These are phyloP conservation scores for Plemyria rubiginata DNA, from an alignment of 2,888 invertebrate genomes.

Conservation along the genomic window DNA sequence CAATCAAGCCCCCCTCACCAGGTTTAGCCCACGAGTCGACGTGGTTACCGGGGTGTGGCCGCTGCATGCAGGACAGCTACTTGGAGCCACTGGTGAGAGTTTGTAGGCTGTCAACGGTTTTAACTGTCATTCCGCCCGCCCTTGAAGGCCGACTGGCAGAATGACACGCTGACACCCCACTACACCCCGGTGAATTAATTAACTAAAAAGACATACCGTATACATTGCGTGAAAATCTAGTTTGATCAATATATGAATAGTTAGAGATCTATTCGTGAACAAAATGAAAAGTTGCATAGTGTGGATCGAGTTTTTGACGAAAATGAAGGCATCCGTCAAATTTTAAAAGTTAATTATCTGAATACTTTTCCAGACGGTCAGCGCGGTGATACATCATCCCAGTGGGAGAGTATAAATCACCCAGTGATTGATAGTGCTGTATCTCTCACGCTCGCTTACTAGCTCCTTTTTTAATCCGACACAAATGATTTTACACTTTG, in stretches of 20 bases:
- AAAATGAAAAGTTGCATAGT: not conserved
- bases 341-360: slow-evolving; percentile 83
- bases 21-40: too few relatives aligned
- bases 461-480: slow-evolving; percentile 82
- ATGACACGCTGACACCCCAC: too few relatives aligned
- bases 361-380: slow-evolving; percentile 70
- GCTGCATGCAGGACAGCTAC: too few relatives aligned
- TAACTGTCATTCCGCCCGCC: too few relatives aligned
- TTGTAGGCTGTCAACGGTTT: too few relatives aligned
- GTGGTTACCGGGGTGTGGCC: too few relatives aligned
- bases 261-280: not conserved
- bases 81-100: too few relatives aligned
- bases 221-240: slow-evolving; percentile 13
- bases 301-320: slow-evolving; percentile 46
- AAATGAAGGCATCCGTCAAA: slow-evolving; percentile 80
- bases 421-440: slow-evolving; percentile 79
- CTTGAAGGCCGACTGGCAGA: too few relatives aligned
- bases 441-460: slow-evolving; percentile 79
- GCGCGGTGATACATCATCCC: slow-evolving; percentile 79
- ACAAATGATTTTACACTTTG: slow-evolving; percentile 83
- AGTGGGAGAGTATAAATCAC: slow-evolving; percentile 79
- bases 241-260: slow-evolving; percentile 25
- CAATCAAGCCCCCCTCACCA: too few relatives aligned
- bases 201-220: slow-evolving; percentile 16
- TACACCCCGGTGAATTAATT: slow-evolving; percentile 24